phyloP scores from a whole-genome alignment of 2,797 vertebrate genomes.

The Sparus aurata region DNA sequence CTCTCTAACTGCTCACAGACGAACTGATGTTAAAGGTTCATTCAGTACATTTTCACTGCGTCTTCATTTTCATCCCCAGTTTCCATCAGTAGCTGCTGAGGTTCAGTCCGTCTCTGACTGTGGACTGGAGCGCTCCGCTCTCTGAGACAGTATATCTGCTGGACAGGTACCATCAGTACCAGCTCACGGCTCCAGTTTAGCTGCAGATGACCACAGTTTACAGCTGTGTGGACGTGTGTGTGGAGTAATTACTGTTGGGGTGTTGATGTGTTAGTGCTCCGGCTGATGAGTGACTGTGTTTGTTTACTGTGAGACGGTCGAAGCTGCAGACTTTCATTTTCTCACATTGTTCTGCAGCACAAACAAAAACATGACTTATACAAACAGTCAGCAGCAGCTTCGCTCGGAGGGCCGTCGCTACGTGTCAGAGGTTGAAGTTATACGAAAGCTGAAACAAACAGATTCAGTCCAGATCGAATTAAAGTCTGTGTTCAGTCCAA shows the following conservation, averaged over 20 bases:
- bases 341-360: neutral
- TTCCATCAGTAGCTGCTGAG: neutral
- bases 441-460: too few species aligned
- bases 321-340: neutral
- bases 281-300: neutral
- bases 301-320: neutral
- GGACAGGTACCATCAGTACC: neutral
- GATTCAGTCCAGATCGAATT: too few species aligned
- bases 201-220: neutral
- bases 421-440: too few species aligned
- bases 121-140: neutral
- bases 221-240: neutral
- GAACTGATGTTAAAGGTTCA: neutral
- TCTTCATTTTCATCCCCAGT: neutral
- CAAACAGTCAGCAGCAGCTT: fast-evolving
- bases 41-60: neutral
- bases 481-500: too few species aligned
- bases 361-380: neutral
- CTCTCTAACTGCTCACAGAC: slow-evolving; percentile 18
- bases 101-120: neutral
- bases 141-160: neutral
- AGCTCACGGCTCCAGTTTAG: too few species aligned
- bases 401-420: too few species aligned
- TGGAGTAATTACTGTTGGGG: neutral
- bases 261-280: neutral